Conservation (phyloP, 1,140 invertebrate species). For the Pygmarrhopalites habei region DNA sequence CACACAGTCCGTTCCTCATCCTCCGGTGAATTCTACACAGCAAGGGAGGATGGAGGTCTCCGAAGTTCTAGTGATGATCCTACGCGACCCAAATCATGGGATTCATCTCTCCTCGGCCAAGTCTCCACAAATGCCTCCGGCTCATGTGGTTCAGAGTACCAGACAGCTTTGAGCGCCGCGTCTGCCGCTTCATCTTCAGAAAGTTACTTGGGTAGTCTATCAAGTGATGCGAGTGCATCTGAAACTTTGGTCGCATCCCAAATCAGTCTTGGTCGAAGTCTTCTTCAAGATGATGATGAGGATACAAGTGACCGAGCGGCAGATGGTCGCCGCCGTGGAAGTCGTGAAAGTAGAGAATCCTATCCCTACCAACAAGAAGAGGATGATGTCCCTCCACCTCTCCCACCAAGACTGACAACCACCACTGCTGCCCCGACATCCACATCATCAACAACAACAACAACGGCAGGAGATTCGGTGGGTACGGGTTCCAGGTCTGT, state of each 20-base stretch:
- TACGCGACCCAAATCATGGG: constrained; percentile 35
- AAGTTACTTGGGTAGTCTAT: constrained; percentile 32
- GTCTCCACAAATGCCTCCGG: constrained; percentile 25
- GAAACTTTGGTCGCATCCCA: constrained; percentile 78
- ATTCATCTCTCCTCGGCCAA: constrained; percentile 32
- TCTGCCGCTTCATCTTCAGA: constrained; percentile 29
- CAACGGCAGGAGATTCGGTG: constrained; percentile 31
- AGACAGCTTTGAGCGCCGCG: constrained; percentile 60
- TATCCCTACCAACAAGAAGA: constrained; percentile 47
- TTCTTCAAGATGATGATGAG: constrained; percentile 39
- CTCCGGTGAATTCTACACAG: constrained; percentile 36
- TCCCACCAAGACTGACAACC: not conserved
- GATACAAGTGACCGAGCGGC: constrained; percentile 9
- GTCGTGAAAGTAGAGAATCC: constrained; percentile 51
- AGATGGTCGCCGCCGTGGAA: constrained; percentile 36
- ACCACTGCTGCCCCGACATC: not conserved
- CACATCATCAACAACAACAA: not conserved
- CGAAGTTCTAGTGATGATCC: constrained; percentile 33
- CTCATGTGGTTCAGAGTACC: constrained; percentile 66
- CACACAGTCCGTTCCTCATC: constrained; percentile 30
- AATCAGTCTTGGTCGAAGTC: constrained; percentile 48
- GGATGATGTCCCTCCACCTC: constrained; percentile 32
- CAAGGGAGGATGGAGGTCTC: constrained; percentile 24
- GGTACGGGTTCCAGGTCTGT: constrained; percentile 14
- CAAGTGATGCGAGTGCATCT: constrained; percentile 50